A percentile compares a stretch with the other conserved stretches of the same genome.
phyloP scores from a whole-genome alignment of 2,113 vertebrate species.

The Sclerurus mexicanus region DNA sequence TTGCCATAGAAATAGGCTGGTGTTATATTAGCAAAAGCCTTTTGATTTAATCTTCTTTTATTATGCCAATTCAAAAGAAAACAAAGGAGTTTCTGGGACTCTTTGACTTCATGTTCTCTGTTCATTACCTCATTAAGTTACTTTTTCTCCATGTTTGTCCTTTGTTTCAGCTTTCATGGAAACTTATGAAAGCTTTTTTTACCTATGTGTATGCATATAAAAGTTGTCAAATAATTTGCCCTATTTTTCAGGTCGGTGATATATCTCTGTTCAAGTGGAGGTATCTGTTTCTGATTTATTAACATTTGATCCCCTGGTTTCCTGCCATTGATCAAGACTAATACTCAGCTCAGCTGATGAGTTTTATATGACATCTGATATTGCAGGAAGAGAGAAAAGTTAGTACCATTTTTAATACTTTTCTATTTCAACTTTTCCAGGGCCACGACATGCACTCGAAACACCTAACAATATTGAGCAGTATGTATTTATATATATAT shows the following conservation, averaged over 20 bases:
- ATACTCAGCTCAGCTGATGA: slow-evolving; percentile 88
- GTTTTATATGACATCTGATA: slow-evolving; percentile 92
- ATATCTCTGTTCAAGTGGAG: slow-evolving; percentile 71
- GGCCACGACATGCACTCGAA: background rate
- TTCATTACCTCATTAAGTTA: background rate
- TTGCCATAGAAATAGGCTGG: background rate
- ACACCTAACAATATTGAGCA: slow-evolving; percentile 6
- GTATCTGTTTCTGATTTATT: slow-evolving; percentile 95
- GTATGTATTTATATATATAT: background rate
- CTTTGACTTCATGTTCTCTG: background rate
- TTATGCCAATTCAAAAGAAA: background rate
- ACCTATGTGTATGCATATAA: slow-evolving; percentile 34
- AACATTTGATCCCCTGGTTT: slow-evolving; percentile 92
- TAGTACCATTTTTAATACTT: slow-evolving; percentile 73
- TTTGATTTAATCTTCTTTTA: background rate
- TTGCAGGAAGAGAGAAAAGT: slow-evolving; percentile 75
- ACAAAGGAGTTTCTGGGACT: background rate
- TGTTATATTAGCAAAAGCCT: background rate
- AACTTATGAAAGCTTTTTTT: slow-evolving; percentile 4
- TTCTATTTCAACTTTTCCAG: slow-evolving; percentile 52
- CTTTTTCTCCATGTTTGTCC: background rate
- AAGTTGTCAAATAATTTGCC: slow-evolving; percentile 78
- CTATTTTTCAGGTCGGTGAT: slow-evolving; percentile 76
- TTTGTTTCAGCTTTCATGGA: slow-evolving; percentile 32
- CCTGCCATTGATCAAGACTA: slow-evolving; percentile 98